phyloP scores from a whole-genome alignment of 2,888 invertebrate genomes.

The Epirrhoe tristata region DNA sequence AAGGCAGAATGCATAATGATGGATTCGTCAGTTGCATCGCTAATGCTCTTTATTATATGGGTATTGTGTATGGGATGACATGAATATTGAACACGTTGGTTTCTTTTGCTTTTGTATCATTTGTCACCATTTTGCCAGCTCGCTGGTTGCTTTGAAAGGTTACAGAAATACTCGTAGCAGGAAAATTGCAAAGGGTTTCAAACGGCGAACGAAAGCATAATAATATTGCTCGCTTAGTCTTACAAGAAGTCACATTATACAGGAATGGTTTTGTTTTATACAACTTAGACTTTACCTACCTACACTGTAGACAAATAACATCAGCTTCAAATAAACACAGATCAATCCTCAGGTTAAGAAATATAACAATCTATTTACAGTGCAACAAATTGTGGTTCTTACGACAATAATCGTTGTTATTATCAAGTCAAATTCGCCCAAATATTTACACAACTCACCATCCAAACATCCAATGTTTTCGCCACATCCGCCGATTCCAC shows the following conservation, averaged over 20 bases:
- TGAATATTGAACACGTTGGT: constrained; percentile 56
- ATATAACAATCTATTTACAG: neutral
- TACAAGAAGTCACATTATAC: too few species aligned
- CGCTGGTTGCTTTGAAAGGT: neutral
- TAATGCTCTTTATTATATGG: constrained; percentile 63
- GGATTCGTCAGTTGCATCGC: constrained; percentile 65
- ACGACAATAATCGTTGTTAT: constrained; percentile 3
- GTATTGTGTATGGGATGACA: constrained; percentile 57
- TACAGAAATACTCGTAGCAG: constrained; percentile 3
- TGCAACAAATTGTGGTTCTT: constrained; percentile 5
- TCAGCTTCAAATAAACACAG: too few species aligned
- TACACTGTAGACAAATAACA: too few species aligned
- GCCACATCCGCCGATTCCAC: constrained; percentile 32
- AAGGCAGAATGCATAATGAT: constrained; percentile 68
- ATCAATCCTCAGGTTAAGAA: neutral
- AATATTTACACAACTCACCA: constrained; percentile 29
- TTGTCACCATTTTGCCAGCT: constrained; percentile 20
- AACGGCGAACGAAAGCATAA: neutral
- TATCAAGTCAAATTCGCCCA: constrained; percentile 20
- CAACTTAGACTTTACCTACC: too few species aligned
- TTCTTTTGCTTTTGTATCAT: constrained; percentile 31
- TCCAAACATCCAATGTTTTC: constrained; percentile 30
- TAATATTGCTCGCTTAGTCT: too few species aligned
- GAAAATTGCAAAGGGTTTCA: neutral
- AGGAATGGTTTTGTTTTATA: too few species aligned